Base-by-base conservation (phyloP, 2,888 invertebrate genomes). In the Geotrupes spiniger region DNA sequence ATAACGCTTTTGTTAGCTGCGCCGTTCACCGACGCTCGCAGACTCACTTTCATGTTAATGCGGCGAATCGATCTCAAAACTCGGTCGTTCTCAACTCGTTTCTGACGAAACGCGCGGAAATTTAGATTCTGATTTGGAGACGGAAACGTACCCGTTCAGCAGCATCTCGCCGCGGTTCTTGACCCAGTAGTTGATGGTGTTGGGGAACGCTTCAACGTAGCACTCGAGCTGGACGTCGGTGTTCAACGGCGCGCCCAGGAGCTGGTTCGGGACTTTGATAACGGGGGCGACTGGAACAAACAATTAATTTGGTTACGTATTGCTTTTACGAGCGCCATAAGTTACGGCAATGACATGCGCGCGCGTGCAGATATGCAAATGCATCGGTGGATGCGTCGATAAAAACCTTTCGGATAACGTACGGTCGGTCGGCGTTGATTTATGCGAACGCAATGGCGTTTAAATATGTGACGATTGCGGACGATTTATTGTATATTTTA, bases 141-240 rank as follows among this genome's bases (percentile, higher is more conserved):
- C 14, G 36, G 31, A 42, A 41, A 44, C 82, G 80, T 71, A 89
- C 88, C 89, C 89, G 68, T 88, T 87, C 10, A 90, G 75, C n/a
- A 90, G 74, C 87, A 90, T 89, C 70, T 89, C 88, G 11, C 80
- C 81, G 43, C 83, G 72, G 65, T 87, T 86, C 72, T 85, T 87
- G 64, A 87, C 80, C 89, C 90, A 90, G 70, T 89, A 89, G 76
- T 89, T 84, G 64, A 84, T 80, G 47, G 84, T 81, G 65, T 80
- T 79, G 63, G 92, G 92, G 64, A 87, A 90, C 1, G 92, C 92
- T 67, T 93, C 92, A 42, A 92, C 90, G 71, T 87, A 85, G 69
- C 93, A 93, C 69, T 91, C 87, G 36, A 93, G 75, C 60, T 87
- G 85, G 25, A 93, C 91, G 70, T 92, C 88, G 0, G 89, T 90